phyloP scores from a whole-genome alignment of 2,113 vertebrate genomes.

The Neotoma lepida region DNA sequence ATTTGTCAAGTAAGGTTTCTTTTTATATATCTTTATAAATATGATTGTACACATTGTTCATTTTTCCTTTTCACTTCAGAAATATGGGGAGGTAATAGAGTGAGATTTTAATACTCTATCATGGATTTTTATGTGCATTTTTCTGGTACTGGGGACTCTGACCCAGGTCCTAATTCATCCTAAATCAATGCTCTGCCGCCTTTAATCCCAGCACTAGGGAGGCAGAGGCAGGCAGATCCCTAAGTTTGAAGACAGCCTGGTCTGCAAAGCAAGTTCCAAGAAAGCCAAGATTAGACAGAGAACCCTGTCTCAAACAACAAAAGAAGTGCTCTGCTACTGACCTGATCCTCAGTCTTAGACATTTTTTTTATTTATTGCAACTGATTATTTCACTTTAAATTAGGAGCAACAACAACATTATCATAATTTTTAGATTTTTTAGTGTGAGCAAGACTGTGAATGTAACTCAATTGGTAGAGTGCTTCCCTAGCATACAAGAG shows the following conservation, averaged over 20 bases:
- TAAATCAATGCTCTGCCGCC: not conserved
- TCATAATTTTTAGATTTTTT: not conserved
- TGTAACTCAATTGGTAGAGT: not conserved
- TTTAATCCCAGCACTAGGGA: not conserved
- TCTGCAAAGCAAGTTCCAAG: not conserved
- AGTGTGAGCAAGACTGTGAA: not conserved
- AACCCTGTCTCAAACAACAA: not conserved
- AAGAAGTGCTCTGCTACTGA: not conserved
- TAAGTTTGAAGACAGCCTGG: not conserved
- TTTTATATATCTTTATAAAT: conserved; percentile 14
- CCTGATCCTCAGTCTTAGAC: not conserved
- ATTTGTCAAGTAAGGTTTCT: conserved; percentile 94
- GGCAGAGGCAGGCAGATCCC: not conserved
- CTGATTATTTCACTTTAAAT: conserved; percentile 30
- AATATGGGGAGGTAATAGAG: not conserved
- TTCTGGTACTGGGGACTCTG: not conserved
- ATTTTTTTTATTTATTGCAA: conserved; percentile 13
- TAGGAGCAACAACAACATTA: not conserved
- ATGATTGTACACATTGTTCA: not conserved
- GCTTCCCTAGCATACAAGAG: not conserved
- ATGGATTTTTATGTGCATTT: not conserved
- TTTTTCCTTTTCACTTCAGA: conserved; percentile 8
- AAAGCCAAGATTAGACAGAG: not conserved
- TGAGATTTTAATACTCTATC: conserved; percentile 5
- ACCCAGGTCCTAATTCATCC: not conserved